A percentile compares a stretch with the other conserved stretches of the same genome.
Evolutionary conservation across 2,888 invertebrate genomes (phyloP).

Genomic region (Ochropleura leucogaster): DNA sequence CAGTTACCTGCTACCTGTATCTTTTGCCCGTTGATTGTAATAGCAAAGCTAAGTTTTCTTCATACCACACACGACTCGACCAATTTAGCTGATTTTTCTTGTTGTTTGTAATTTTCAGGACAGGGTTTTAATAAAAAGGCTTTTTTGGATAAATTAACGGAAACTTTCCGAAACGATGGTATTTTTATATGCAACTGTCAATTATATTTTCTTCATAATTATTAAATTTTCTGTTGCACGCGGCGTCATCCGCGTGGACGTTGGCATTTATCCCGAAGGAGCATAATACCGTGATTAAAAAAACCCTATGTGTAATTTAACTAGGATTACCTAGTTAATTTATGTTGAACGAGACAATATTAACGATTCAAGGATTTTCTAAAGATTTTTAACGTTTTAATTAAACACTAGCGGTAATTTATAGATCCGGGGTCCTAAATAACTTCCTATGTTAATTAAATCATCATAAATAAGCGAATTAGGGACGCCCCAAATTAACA

Average conservation of each 20-base stretch:
- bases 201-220: neutral
- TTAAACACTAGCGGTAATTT: conserved; percentile 34
- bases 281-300: no score
- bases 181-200: no score
- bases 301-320: no score
- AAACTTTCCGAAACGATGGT: neutral
- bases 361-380: no score
- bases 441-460: conserved; percentile 52
- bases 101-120: neutral
- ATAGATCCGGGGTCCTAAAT: conserved; percentile 10
- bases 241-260: no score
- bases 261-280: no score
- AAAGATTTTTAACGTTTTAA: conserved; percentile 35
- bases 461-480: conserved; percentile 57
- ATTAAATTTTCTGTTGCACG: neutral
- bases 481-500: conserved; percentile 34
- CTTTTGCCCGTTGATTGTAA: no score
- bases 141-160: neutral
- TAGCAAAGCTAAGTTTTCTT: no score
- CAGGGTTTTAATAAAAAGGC: neutral
- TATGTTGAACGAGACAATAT: no score
- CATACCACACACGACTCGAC: no score
- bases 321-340: no score
- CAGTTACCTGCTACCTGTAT: no score
- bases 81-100: neutral